Conservation (phyloP, 92 coral and sea anemone species). For the Epizoanthus fatuus region DNA sequence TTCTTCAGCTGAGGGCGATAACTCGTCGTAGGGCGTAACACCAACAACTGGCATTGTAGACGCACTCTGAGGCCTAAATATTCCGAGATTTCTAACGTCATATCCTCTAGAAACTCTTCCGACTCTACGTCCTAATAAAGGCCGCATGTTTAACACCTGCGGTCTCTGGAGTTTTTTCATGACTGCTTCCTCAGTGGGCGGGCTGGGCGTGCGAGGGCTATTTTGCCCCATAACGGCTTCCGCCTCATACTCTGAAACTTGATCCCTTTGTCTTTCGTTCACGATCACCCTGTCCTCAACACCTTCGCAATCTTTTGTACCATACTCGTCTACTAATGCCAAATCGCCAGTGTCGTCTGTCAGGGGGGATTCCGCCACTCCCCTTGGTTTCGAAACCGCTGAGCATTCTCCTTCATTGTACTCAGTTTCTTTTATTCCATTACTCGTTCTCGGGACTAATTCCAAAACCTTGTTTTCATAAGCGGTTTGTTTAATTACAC, state of each 20-base stretch:
- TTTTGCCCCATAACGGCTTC: not conserved
- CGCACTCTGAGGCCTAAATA: not conserved
- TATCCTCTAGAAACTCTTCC: constrained; percentile 10
- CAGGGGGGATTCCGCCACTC: not conserved
- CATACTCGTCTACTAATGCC: not conserved
- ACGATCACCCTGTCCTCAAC: not conserved
- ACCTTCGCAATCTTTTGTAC: not conserved
- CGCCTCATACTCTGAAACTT: not conserved
- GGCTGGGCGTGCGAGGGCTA: not conserved
- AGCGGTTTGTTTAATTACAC: constrained; percentile 1
- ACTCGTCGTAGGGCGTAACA: not conserved
- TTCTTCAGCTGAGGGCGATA: not conserved
- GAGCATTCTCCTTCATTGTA: not conserved
- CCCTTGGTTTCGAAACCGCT: not conserved
- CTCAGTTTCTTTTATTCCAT: not conserved
- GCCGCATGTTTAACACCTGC: not conserved
- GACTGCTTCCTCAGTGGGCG: not conserved
- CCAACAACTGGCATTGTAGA: not conserved
- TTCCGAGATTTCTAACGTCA: not conserved
- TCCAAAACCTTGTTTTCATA: constrained; percentile 13
- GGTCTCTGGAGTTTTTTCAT: constrained; percentile 34
- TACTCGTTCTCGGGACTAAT: not conserved
- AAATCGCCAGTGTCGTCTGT: not conserved
- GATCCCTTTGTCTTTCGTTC: not conserved
- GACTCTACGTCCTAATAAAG: constrained; percentile 7